phyloP scores from a whole-genome alignment of 2,888 invertebrate genomes.

The Pseudococcus viburni region DNA sequence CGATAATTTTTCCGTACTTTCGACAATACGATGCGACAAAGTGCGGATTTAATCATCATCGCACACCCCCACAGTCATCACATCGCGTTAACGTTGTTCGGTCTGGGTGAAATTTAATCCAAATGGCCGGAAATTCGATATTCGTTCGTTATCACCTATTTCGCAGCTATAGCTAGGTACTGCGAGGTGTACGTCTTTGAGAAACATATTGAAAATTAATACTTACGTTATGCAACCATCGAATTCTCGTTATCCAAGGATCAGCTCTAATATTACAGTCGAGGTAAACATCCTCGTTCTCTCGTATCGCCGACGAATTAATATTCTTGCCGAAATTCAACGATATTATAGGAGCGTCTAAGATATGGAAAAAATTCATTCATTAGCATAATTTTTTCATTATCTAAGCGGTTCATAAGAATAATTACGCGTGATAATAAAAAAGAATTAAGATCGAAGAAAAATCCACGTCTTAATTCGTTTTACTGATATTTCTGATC shows the following conservation, averaged over 20 bases:
- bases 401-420: not conserved
- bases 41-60: not conserved
- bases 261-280: slow-evolving; percentile 72
- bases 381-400: slow-evolving; percentile 56
- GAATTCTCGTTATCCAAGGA: slow-evolving; percentile 71
- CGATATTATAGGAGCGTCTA: slow-evolving; percentile 72
- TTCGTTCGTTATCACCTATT: not conserved
- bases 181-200: not conserved
- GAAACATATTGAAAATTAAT: slow-evolving; percentile 4
- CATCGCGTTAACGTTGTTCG: too few relatives aligned
- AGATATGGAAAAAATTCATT: slow-evolving; percentile 17
- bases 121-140: not conserved
- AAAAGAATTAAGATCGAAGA: not conserved
- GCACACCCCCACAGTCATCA: not conserved
- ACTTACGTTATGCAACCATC: slow-evolving; percentile 71
- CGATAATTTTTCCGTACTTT: not conserved
- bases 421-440: not conserved
- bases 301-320: slow-evolving; percentile 71
- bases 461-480: not conserved
- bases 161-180: not conserved
- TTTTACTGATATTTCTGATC: not conserved
- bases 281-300: slow-evolving; percentile 72
- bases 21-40: not conserved
- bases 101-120: not conserved
- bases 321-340: slow-evolving; percentile 71